Evolutionary conservation across 2,888 invertebrate species (phyloP), one percentile per base, ranked within the genome.

Genomic region (Athetis lepigone): DNA sequence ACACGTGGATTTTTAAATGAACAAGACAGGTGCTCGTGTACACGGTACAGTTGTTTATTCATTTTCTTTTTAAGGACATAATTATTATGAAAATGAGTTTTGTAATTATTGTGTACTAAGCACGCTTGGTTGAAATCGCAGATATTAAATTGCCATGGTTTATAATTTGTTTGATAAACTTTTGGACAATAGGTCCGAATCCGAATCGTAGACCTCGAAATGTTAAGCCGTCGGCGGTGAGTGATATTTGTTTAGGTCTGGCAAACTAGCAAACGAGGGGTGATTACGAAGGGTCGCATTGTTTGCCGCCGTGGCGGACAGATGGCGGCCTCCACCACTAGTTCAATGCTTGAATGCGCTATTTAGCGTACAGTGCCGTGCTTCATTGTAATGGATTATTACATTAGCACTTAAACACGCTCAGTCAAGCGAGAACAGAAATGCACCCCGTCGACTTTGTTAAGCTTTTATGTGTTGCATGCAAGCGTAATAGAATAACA

Each of bases 381-480:
- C 89, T 93, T 92, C 92, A 94, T 94, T 94, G 92, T 94, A 93
- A 93, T 94, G 92, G 92, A 94, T 94, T 94, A 94, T 94, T 93
- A 94, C 94, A 95, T 95, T 95, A 94, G 91, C 94, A 94, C 93
- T 94, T 92, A 94, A 72, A 92, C 92, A 92, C 89, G 94, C 93
- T 92, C 90, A 90, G 91, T 90, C 87, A 91, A 92, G 90, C 93
- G 92, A 85, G 86, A 88, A 92, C 88, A 87, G 91, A 89, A 87
- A 87, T 85, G 85, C 88, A 85, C 90, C 90, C 92, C 88, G 88
- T 84, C 85, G 86, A 86, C 89, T 87, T 86, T 86, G 88, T 88
- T 85, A 84, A 88, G 84, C 88, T 88, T 88, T 87, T 88, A 87
- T 85, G 82, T 72, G 82, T 79, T 83, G 80, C 87, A 84, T 84